These are phyloP conservation scores for Phaethornis superciliosus DNA, from an alignment of 2,113 vertebrate genomes.

Conservation along the genomic window DNA sequence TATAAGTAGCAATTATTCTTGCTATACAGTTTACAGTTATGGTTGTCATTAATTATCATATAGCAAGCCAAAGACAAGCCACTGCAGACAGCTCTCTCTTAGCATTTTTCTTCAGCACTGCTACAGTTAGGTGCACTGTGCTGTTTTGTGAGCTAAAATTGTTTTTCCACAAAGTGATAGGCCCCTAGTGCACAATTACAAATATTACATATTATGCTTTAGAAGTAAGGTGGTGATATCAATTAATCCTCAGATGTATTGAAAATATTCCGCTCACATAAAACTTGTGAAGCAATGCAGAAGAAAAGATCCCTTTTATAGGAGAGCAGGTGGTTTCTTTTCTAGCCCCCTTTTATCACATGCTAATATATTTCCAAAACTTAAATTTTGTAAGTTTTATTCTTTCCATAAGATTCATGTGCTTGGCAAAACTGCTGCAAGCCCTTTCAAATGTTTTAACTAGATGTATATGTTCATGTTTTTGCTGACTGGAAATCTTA, in stretches of 20 bases:
- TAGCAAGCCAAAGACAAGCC: background rate
- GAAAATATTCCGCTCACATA: background rate
- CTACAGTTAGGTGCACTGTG: background rate
- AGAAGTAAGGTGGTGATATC: background rate
- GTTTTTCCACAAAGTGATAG: background rate
- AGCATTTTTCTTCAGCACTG: background rate
- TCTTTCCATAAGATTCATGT: background rate
- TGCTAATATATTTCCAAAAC: background rate
- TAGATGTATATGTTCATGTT: background rate
- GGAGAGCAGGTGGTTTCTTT: background rate
- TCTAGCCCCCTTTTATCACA: background rate
- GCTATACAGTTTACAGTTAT: background rate
- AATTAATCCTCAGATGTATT: background rate
- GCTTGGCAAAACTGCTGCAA: background rate
- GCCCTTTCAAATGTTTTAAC: background rate
- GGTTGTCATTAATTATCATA: background rate
- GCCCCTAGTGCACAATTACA: background rate
- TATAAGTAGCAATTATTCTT: background rate
- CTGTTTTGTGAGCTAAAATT: background rate
- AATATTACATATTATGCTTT: background rate
- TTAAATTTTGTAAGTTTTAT: background rate
- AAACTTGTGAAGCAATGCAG: background rate
- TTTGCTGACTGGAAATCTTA: background rate
- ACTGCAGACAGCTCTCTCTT: background rate
- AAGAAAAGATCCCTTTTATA: background rate